Base-by-base conservation (phyloP, 2,888 invertebrate species). In the Adelphocoris suturalis region DNA sequence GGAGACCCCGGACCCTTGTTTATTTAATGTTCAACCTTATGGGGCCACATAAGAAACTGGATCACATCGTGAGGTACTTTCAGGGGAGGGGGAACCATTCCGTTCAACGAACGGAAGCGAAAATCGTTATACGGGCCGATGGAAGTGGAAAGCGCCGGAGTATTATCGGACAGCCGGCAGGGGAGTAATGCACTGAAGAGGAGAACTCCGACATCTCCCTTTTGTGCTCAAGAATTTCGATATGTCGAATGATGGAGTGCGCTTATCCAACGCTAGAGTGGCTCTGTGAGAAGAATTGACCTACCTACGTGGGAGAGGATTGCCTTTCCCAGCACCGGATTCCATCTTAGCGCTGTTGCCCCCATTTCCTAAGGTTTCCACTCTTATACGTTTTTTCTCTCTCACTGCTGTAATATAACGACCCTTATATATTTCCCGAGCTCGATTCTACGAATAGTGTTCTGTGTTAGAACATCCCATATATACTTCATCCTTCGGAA, bases 231-330 rank as follows among this genome's bases (percentile, higher is more conserved):
- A 78, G 78, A 78, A 78, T 78, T 78, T 78, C 78, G 78, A 78
- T 78, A 78, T 47, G 78, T 78, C 78, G 78, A 78, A 78, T 78
- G 78, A 78, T 78, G 46, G 78, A 78, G 78, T 78, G 78, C 78
- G 78, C 78, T 78, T 78, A 78, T 78, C 37, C 78, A 16, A 47
- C 47, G 78, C n/a, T 46, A 78, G 78, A 47, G 47, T 46, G 78
- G 19, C 46, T 47, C 78, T 78, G n/a, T 16, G 78, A 46, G 37
- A 19, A 78, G 19, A 78, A 78, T n/a, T 78, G 78, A 78, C 37
- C 46, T 78, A 47, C 68, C 68, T 68, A 12, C 46, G 28, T 78
- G 28, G n/a, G 7, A 78, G 78, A 37, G 78, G 78, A 78, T 78
- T 78, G 78, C 78, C 78, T 78, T 78, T 76, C 14, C 78, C 13